Conservation (phyloP, 2,888 invertebrate species). For the Apodemia duryi region DNA sequence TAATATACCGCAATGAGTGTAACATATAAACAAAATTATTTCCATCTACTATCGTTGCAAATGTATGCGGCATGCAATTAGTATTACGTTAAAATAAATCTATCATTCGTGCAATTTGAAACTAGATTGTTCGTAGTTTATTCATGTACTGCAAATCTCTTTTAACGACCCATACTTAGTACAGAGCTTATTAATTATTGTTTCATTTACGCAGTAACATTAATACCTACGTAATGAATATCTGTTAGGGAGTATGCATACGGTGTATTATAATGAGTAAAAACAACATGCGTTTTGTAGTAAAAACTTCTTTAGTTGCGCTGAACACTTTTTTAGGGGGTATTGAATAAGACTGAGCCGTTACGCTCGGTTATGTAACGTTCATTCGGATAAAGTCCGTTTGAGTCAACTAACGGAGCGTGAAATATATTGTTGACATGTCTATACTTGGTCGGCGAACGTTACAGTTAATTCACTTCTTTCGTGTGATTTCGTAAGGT, state of each 20-base stretch:
- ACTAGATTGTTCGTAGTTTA: slow-evolving; percentile 15
- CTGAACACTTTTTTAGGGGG: no score
- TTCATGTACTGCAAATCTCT: slow-evolving; percentile 13
- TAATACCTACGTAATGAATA: background rate
- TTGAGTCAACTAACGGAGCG: no score
- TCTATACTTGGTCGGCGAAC: no score
- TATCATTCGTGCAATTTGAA: slow-evolving; percentile 14
- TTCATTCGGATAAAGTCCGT: no score
- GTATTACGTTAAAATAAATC: slow-evolving; percentile 7
- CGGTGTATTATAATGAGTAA: background rate
- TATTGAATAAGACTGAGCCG: no score
- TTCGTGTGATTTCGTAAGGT: no score
- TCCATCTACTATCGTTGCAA: background rate
- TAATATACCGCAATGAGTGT: background rate
- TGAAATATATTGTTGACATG: no score
- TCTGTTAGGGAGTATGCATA: background rate
- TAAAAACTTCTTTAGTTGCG: no score
- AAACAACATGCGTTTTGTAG: no score
- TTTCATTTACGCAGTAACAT: background rate
- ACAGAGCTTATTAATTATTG: background rate
- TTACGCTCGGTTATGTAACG: no score
- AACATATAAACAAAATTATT: slow-evolving; percentile 15
- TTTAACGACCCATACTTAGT: background rate
- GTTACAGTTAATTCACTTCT: no score
- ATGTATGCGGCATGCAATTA: slow-evolving; percentile 13